A percentile compares a stretch with the other conserved stretches of the same genome.
phyloP scores from a whole-genome alignment of 2,888 invertebrate genomes.

The Timandra comae region DNA sequence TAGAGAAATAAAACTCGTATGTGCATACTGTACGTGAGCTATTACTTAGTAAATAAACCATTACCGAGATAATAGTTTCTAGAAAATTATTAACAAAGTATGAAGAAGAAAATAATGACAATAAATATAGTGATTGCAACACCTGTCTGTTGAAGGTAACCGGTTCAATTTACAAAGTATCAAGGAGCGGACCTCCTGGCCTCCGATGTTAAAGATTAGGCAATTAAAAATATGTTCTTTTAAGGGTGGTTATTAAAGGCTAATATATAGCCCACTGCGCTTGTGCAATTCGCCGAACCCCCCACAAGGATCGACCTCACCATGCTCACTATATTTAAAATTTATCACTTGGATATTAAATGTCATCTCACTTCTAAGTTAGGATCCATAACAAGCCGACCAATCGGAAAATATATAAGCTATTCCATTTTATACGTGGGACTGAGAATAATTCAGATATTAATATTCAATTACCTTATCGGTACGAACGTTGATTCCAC shows the following conservation, averaged over 20 bases:
- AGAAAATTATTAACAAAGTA: too few species aligned
- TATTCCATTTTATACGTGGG: constrained; percentile 31
- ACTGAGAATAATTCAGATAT: constrained; percentile 16
- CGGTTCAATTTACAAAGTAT: constrained; percentile 31
- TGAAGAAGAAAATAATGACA: constrained; percentile 2
- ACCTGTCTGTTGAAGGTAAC: constrained; percentile 24
- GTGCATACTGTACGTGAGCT: too few species aligned
- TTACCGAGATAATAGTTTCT: too few species aligned
- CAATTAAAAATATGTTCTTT: constrained; percentile 64
- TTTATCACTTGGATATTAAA: constrained; percentile 59
- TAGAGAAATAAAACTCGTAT: too few species aligned
- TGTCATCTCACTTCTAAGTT: constrained; percentile 59
- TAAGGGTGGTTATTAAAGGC: constrained; percentile 60
- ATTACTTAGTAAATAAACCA: too few species aligned
- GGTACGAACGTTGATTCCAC: constrained; percentile 1
- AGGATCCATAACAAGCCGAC: constrained; percentile 39
- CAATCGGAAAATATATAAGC: constrained; percentile 30
- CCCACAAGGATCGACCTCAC: constrained; percentile 45
- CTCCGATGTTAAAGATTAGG: constrained; percentile 53
- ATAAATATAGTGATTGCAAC: constrained; percentile 22
- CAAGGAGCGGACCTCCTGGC: constrained; percentile 49
- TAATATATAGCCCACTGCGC: constrained; percentile 45
- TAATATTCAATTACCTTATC: constrained; percentile 13
- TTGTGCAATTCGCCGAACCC: constrained; percentile 47
- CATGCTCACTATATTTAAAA: constrained; percentile 40